Conservation (phyloP, 2,113 vertebrate genomes). For the Tautogolabrus adspersus region DNA sequence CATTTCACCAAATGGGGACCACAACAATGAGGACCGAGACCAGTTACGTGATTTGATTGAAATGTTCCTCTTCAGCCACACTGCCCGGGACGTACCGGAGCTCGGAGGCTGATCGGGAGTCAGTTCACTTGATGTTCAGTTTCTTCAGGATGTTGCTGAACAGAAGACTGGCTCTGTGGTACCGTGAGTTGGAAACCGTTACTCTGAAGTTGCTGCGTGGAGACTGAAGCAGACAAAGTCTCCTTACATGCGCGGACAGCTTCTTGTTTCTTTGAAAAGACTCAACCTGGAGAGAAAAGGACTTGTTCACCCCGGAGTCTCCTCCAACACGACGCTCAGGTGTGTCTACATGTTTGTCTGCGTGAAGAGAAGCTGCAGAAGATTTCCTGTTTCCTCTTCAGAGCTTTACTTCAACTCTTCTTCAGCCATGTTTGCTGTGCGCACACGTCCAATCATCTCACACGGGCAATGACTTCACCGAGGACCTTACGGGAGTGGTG, state of each 20-base stretch:
- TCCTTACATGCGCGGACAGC: not conserved
- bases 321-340: not conserved
- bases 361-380: not conserved
- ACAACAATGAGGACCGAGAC: slow-evolving; percentile 8
- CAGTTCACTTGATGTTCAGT: not conserved
- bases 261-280: too few species aligned
- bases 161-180: not conserved
- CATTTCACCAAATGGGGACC: not conserved
- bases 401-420: not conserved
- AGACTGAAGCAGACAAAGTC: not conserved
- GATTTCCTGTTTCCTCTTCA: slow-evolving; percentile 53
- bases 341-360: not conserved
- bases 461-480: slow-evolving; percentile 81
- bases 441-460: not conserved
- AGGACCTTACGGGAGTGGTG: slow-evolving; percentile 88
- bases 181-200: not conserved
- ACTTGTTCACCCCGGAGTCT: not conserved
- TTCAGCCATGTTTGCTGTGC: slow-evolving; percentile 12
- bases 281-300: too few species aligned
- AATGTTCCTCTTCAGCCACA: not conserved
- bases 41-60: slow-evolving; percentile 44
- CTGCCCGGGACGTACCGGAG: not conserved
- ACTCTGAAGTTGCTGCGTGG: not conserved
- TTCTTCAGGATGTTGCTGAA: not conserved
- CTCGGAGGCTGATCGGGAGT: not conserved